Base-by-base conservation (phyloP, 2,888 invertebrate genomes). In the Drosophila leonis region DNA sequence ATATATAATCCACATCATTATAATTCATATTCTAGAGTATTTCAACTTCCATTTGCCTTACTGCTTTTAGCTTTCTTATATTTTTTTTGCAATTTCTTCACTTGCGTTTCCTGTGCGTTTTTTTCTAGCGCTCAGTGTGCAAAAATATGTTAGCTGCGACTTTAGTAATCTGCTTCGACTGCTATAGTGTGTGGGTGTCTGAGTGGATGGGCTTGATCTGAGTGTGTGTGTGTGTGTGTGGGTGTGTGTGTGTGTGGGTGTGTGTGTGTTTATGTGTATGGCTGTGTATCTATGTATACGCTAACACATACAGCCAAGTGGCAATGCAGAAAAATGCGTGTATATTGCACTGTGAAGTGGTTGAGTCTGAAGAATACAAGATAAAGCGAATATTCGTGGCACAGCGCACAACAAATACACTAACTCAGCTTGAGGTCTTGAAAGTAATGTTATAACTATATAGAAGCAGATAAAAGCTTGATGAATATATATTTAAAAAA, bases 91-190 rank as follows among this genome's bases (percentile, higher is more conserved):
- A 46, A 65, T 74, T 79, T 80, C 68, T 61, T 52, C 75, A 73
- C 70, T 74, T 78, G 82, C 80, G 71, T 74, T 86, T 80, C 67
- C 78, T 31, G 64, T 72, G 60, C 54, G 64, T 18, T 33, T 63
- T 68, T 68, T 65, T 71, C 65, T 63, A 27, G 59, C 56, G 55
- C 49, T 39, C 67, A 65, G 56, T 71, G 73, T 72, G 63, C 55
- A 63, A 60, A 80, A 86, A 88, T 88, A 86, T 86, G 87, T 88
- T 86, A 75, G 76, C 76, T 78, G 71, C 86, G 78, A 82, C 88
- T 86, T 86, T 80, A 67, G 88, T 88, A 86, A 86, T 86, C 88
- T 83, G 75, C 71, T 69, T 59, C 72, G 74, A 57, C 66, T 67
- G 63, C 37, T 52, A 39, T 66, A 62, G 57, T 67, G 35, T 27